Evolutionary conservation across 2,113 vertebrate species (phyloP).

Genomic region (Amphilophus citrinellus): DNA sequence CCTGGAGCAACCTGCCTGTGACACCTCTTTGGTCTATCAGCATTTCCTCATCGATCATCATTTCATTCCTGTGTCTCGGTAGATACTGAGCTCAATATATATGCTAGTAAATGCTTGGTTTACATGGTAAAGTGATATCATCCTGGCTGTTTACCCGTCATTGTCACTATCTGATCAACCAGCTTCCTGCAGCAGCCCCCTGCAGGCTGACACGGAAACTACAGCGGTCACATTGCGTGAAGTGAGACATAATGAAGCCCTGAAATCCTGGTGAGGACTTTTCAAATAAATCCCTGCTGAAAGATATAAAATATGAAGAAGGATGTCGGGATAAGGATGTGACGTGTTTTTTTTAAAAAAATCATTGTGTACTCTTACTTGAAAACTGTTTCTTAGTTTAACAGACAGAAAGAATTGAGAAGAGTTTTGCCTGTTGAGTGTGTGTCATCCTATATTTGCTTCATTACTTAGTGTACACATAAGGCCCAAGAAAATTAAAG

Average conservation of each 20-base stretch:
- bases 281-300: slow-evolving; percentile 27
- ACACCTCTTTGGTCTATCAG: neutral
- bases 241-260: neutral
- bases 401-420: neutral
- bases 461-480: neutral
- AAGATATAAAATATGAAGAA: neutral
- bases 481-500: neutral
- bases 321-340: neutral
- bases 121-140: slow-evolving; percentile 59
- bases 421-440: neutral
- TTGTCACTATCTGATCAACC: slow-evolving; percentile 73
- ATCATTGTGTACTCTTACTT: neutral
- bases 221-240: slow-evolving; percentile 33
- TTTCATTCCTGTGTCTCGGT: neutral
- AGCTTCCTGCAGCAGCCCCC: slow-evolving; percentile 84
- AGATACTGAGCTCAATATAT: neutral
- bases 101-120: slow-evolving; percentile 5
- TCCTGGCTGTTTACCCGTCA: slow-evolving; percentile 74
- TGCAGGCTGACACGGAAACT: slow-evolving; percentile 63
- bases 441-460: neutral
- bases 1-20: slow-evolving; percentile 7
- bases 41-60: neutral
- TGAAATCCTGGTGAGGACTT: neutral
- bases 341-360: neutral
- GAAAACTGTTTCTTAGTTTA: neutral